Conservation (phyloP, 2,113 vertebrate species). For the Sardina pilchardus region DNA sequence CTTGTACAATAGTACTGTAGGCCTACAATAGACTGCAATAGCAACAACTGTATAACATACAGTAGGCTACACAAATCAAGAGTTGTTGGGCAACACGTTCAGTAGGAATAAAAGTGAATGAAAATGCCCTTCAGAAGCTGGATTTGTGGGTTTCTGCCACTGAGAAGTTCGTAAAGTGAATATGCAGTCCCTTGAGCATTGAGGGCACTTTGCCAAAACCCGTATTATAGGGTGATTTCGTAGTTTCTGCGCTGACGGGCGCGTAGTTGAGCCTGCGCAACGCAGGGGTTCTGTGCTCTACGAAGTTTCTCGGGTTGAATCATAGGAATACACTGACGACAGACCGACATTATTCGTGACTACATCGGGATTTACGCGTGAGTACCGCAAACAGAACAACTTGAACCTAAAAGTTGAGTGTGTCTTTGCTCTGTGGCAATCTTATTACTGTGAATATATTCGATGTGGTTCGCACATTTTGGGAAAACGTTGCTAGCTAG, state of each 20-base stretch:
- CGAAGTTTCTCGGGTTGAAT: constrained; percentile 59
- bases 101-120: background rate
- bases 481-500: constrained; percentile 16
- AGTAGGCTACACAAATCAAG: background rate
- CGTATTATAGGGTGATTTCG: constrained; percentile 42
- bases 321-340: constrained; percentile 48
- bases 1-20: background rate
- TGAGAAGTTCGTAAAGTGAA: background rate
- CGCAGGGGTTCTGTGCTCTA: constrained; percentile 48
- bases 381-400: background rate
- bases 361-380: constrained; percentile 55
- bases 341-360: constrained; percentile 55
- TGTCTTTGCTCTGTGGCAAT: background rate
- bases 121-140: background rate
- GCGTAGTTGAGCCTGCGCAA: constrained; percentile 51
- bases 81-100: background rate
- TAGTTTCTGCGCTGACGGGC: constrained; percentile 36
- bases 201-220: constrained; percentile 21
- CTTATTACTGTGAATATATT: background rate
- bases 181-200: background rate
- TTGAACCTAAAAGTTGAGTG: background rate
- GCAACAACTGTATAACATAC: too few species aligned
- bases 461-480: background rate
- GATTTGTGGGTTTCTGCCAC: background rate
- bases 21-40: background rate